Evolutionary conservation across 2,113 vertebrate genomes (phyloP).

Genomic region (Hippopotamus amphibius): DNA sequence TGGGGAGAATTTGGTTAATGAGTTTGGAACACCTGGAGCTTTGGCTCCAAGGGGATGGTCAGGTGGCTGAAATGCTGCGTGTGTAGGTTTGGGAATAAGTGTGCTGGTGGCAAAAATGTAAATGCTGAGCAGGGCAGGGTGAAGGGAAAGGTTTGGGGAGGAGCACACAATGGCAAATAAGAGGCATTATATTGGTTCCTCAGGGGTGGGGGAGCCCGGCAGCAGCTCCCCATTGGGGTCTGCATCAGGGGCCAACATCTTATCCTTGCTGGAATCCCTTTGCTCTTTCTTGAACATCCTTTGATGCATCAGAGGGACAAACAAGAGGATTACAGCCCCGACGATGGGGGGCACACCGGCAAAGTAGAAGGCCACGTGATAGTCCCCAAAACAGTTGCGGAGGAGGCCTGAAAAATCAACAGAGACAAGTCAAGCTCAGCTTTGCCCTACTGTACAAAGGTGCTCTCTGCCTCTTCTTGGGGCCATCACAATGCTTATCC

Average conservation of each 20-base stretch:
- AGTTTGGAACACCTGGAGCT: constrained; percentile 72
- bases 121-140: constrained; percentile 72
- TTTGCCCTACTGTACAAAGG: background rate
- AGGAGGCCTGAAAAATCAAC: constrained; percentile 91
- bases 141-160: constrained; percentile 71
- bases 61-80: constrained; percentile 73
- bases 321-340: constrained; percentile 94
- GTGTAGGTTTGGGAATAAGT: constrained; percentile 72
- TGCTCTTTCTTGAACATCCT: constrained; percentile 88
- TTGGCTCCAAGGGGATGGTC: constrained; percentile 67
- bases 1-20: constrained; percentile 72
- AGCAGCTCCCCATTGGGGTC: constrained; percentile 95
- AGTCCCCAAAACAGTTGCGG: constrained; percentile 91
- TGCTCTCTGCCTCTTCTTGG: background rate
- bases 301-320: constrained; percentile 93
- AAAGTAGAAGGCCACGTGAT: constrained; percentile 95
- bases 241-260: constrained; percentile 90
- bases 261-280: constrained; percentile 91
- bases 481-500: background rate
- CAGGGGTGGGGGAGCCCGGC: constrained; percentile 92
- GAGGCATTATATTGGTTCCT: constrained; percentile 91
- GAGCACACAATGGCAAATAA: background rate
- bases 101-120: constrained; percentile 80
- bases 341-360: constrained; percentile 96
- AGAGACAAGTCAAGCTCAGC: background rate